Percentiles rank a stretch among this genome's conserved stretches.
These are phyloP conservation scores for Cryptosula pallasiana DNA, from an alignment of 2,888 invertebrate species.

Conservation along the genomic window DNA sequence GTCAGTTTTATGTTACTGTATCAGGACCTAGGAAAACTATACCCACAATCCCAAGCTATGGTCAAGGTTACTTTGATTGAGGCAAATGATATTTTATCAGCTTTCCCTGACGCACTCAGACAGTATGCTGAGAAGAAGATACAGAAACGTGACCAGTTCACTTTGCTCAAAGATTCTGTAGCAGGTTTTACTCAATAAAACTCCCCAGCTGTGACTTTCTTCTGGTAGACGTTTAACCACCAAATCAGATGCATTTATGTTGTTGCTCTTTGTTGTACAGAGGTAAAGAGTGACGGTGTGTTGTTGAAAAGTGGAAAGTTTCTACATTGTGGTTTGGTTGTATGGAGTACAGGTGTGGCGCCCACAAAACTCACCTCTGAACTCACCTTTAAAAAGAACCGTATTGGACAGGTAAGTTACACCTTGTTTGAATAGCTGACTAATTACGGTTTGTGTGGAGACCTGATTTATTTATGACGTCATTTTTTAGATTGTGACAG, in stretches of 20 bases:
- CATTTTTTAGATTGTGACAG: conserved; percentile 43
- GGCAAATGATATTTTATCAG: conserved; percentile 48
- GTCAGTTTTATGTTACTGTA: too few species aligned
- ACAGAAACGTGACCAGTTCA: conserved; percentile 44
- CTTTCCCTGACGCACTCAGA: conserved; percentile 50
- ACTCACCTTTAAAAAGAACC: conserved; percentile 42
- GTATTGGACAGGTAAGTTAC: conserved; percentile 46
- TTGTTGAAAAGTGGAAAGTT: conserved; percentile 40
- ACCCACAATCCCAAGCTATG: conserved; percentile 10
- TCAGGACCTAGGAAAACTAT: conserved; percentile 9
- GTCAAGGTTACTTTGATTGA: conserved; percentile 46
- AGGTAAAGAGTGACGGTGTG: conserved; percentile 42
- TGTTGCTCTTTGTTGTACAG: too few species aligned
- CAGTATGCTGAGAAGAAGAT: conserved; percentile 53
- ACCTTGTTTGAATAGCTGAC: too few species aligned
- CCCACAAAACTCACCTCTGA: conserved; percentile 44
- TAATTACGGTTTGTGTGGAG: too few species aligned
- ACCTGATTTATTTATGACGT: too few species aligned
- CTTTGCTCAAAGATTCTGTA: conserved; percentile 35
- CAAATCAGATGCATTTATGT: too few species aligned
- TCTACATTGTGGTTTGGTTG: conserved; percentile 53
- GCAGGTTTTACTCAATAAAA: too few species aligned
- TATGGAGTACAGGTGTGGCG: conserved; percentile 54
- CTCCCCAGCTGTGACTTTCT: too few species aligned
- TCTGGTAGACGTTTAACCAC: too few species aligned